Percentiles rank a stretch among this genome's conserved stretches.
Evolutionary conservation across 2,797 vertebrate genomes (phyloP).

Genomic region (Simalia tracyae): DNA sequence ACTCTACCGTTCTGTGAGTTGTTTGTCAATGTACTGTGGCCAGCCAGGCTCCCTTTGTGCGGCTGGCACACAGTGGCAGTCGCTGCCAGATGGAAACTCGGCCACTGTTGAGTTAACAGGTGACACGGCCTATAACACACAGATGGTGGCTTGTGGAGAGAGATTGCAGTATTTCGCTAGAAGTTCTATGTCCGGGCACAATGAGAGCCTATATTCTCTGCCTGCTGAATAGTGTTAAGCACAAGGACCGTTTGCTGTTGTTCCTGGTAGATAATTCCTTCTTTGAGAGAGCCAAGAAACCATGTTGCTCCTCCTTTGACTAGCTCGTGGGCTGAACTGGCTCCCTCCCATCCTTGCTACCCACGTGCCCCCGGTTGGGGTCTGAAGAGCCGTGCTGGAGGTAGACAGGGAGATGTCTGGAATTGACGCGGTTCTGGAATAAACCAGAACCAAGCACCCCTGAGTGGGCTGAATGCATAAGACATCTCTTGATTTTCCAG

Average conservation of each 20-base stretch:
- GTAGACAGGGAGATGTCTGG: neutral
- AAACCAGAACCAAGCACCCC: neutral
- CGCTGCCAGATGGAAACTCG: neutral
- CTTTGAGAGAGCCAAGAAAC: neutral
- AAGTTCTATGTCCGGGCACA: neutral
- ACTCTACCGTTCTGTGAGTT: neutral
- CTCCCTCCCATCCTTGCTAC: neutral
- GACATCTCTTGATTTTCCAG: neutral
- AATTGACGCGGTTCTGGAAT: neutral
- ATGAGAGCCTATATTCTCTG: neutral
- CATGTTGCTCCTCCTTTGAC: neutral
- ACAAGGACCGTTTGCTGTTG: neutral
- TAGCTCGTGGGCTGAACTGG: neutral
- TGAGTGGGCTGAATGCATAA: neutral
- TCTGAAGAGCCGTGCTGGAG: neutral
- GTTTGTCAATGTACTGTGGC: neutral
- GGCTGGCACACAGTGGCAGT: too few species aligned
- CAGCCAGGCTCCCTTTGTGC: neutral
- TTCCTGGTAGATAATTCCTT: neutral
- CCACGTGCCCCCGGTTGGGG: neutral
- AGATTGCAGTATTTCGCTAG: neutral
- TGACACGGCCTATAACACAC: neutral
- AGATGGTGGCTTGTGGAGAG: neutral
- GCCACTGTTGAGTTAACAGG: neutral
- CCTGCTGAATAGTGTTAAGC: neutral